phyloP scores from a whole-genome alignment of 1,140 invertebrate species.

The Conus ventricosus region DNA sequence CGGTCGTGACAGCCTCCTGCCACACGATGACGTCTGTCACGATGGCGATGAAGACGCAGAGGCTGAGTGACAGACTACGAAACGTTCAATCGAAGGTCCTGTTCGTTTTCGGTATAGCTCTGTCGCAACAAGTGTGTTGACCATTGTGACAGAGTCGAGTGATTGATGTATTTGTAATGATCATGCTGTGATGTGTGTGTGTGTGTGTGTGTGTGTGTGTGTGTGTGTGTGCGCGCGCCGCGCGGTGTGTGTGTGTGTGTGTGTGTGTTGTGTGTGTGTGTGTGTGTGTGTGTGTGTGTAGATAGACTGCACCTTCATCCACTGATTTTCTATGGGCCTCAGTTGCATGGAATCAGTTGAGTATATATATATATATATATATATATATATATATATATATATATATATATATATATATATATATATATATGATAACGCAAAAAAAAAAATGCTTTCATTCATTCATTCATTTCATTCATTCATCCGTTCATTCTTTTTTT shows the following conservation, averaged over 20 bases:
- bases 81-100: background rate
- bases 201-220: slow-evolving; percentile 23
- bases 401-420: too few relatives aligned
- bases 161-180: too few relatives aligned
- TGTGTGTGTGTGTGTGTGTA: background rate
- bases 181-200: background rate
- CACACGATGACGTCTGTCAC: background rate
- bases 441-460: background rate
- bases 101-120: background rate
- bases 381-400: too few relatives aligned
- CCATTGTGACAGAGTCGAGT: too few relatives aligned
- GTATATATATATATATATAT: too few relatives aligned
- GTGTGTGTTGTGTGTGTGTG: background rate
- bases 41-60: too few relatives aligned
- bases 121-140: too few relatives aligned
- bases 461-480: background rate
- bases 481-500: background rate
- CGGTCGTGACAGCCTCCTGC: background rate
- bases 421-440: too few relatives aligned
- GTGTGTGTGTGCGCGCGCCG: too few relatives aligned
- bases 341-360: too few relatives aligned
- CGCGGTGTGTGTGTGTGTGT: background rate
- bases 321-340: background rate
- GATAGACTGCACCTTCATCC: too few relatives aligned
- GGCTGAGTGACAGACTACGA: too few relatives aligned